Percentiles rank a stretch among this genome's conserved stretches.
Conservation (phyloP, 2,113 vertebrate genomes). For the Poeciliopsis retropinna region DNA sequence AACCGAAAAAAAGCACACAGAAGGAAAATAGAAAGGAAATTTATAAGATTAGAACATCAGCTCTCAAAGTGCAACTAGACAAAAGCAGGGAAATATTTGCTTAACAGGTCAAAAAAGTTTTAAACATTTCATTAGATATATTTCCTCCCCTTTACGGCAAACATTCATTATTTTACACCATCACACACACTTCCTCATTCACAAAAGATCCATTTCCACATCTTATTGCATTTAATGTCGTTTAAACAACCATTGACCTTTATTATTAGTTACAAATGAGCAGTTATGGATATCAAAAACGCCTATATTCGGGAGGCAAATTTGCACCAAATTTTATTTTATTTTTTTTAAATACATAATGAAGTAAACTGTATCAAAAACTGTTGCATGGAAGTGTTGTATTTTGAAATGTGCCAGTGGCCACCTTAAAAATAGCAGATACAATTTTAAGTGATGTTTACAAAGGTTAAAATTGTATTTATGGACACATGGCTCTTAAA, state of each 20-base stretch:
- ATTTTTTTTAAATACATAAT: not conserved
- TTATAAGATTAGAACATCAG: not conserved
- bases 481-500: slow-evolving; percentile 70
- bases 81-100: not conserved
- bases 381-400: slow-evolving; percentile 22
- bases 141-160: not conserved
- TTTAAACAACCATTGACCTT: slow-evolving; percentile 20
- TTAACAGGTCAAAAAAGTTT: not conserved
- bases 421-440: slow-evolving; percentile 37
- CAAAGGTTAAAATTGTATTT: slow-evolving; percentile 77
- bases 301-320: slow-evolving; percentile 18
- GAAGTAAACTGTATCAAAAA: slow-evolving; percentile 13
- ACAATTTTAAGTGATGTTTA: slow-evolving; percentile 39
- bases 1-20: not conserved
- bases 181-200: slow-evolving; percentile 31
- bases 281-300: slow-evolving; percentile 43
- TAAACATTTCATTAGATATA: not conserved
- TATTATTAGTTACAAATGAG: slow-evolving; percentile 24
- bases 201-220: slow-evolving; percentile 35
- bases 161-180: slow-evolving; percentile 38
- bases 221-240: slow-evolving; percentile 65
- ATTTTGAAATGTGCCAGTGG: slow-evolving; percentile 54
- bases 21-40: slow-evolving; percentile 12
- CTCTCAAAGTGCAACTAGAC: not conserved
- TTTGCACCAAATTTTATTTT: not conserved